Base-by-base conservation (phyloP, 2,888 invertebrate species). In the Phortica okadai region DNA sequence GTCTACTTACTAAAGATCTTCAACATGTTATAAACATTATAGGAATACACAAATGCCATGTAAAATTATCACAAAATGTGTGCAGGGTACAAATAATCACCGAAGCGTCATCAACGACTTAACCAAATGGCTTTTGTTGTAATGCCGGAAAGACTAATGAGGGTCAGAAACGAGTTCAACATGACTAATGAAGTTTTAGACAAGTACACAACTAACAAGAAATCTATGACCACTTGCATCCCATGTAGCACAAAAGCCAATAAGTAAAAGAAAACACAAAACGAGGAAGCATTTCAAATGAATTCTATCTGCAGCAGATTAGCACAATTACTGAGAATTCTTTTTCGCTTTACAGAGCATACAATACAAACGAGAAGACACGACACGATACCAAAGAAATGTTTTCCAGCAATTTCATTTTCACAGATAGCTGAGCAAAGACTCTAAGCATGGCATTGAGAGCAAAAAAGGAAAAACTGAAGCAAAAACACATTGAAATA, bases 341-440 rank as follows among this genome's bases (percentile, higher is more conserved):
- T 69, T 69, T 69, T 42, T 41, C 14, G 25, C 69, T 64, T 14
- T 33, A 10, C 64, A 21, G 33, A 33, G 21, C 45, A 10, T n/a
- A 69, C 69, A 21, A 25, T 25, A 16, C 50, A 70, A 25, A 56
- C 33, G 14, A 21, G 21, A 62, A 25, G 10, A 25, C 25, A 62
- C 62, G 25, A 6, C 62, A 62, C 62, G 7, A 62, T 25, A 21
- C 16, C 25, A 62, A 62, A 72, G 56, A 21, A 72, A 72, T 72
- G 62, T 62, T 62, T 67, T 72, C 70, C 56, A 72, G 70, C 70
- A 72, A 72, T 72, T 72, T 72, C 70, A 72, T 69, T 44, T 56
- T 56, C 70, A 66, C 67, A 67, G 42, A 42, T 42, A 69, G 44
- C 21, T 8, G 41, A 64, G 64, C 41, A 64, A 64, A 69, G 44